These are phyloP conservation scores for Agriotes lineatus DNA, from an alignment of 2,888 invertebrate genomes.

Conservation along the genomic window DNA sequence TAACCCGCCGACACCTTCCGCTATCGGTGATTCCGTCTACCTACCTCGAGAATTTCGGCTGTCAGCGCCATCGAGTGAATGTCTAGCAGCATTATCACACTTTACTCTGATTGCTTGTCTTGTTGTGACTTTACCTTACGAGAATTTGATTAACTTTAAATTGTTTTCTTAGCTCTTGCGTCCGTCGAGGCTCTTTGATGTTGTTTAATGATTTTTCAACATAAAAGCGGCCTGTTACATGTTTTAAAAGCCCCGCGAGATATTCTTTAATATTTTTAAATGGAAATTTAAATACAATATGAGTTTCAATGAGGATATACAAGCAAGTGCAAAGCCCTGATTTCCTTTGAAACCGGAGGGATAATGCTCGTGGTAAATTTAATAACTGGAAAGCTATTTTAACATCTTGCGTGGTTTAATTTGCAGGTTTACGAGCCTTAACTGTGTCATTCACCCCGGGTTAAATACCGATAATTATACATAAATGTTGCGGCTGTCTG, in stretches of 20 bases:
- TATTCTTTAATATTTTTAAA: neutral
- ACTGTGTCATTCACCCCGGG: conserved; percentile 36
- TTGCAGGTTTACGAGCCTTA: conserved; percentile 31
- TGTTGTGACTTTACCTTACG: conserved; percentile 46
- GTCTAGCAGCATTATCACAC: conserved; percentile 52
- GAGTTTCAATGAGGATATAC: too few relatives aligned
- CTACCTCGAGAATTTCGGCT: conserved; percentile 43
- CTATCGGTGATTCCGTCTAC: conserved; percentile 44
- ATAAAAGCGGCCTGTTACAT: neutral
- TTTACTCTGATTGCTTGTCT: conserved; percentile 52
- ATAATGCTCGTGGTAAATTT: neutral
- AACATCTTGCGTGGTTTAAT: conserved; percentile 23
- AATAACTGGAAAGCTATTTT: conserved; percentile 21
- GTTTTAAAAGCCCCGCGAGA: neutral
- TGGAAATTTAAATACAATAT: too few relatives aligned
- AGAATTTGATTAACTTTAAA: conserved; percentile 52
- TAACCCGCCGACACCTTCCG: conserved; percentile 45
- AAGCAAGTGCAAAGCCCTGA: neutral
- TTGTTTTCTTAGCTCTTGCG: conserved; percentile 50
- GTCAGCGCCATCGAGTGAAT: conserved; percentile 46
- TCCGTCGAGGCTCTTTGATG: conserved; percentile 10
- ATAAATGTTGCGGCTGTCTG: conserved; percentile 35
- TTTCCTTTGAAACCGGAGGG: neutral
- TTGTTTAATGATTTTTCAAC: conserved; percentile 20
- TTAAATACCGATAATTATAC: conserved; percentile 40